phyloP scores from a whole-genome alignment of 2,797 vertebrate genomes.

The Mormyrus hasselquistii region DNA sequence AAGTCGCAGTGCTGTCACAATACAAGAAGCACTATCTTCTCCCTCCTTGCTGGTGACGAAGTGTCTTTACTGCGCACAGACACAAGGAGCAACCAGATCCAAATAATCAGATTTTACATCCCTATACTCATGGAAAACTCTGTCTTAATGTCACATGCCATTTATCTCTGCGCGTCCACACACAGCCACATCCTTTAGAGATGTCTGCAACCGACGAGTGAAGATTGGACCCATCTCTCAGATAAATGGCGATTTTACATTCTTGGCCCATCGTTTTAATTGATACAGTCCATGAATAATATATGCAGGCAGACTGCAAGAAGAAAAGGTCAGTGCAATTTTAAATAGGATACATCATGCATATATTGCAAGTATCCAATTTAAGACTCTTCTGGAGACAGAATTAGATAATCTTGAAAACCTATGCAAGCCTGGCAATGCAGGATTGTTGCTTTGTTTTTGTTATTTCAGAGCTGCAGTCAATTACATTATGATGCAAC shows the following conservation, averaged over 20 bases:
- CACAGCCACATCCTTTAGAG: neutral
- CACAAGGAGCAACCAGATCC: neutral
- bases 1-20: neutral
- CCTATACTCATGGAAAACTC: neutral
- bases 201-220: neutral
- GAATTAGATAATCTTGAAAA: neutral
- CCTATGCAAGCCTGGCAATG: neutral
- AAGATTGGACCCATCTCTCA: neutral
- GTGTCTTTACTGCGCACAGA: neutral
- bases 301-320: neutral
- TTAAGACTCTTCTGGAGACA: neutral
- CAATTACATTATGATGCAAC: neutral
- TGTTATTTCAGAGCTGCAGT: neutral
- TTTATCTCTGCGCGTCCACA: neutral
- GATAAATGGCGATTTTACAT: neutral
- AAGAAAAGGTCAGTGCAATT: slow-evolving; percentile 5
- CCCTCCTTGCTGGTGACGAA: neutral
- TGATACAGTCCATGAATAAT: slow-evolving; percentile 3
- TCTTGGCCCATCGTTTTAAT: neutral
- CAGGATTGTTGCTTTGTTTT: neutral
- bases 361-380: neutral
- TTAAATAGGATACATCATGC: slow-evolving; percentile 6
- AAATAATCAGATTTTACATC: neutral
- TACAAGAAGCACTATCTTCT: neutral
- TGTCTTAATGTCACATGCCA: neutral